phyloP scores from a whole-genome alignment of 2,888 invertebrate species.

The Eucriotettix oculatus region DNA sequence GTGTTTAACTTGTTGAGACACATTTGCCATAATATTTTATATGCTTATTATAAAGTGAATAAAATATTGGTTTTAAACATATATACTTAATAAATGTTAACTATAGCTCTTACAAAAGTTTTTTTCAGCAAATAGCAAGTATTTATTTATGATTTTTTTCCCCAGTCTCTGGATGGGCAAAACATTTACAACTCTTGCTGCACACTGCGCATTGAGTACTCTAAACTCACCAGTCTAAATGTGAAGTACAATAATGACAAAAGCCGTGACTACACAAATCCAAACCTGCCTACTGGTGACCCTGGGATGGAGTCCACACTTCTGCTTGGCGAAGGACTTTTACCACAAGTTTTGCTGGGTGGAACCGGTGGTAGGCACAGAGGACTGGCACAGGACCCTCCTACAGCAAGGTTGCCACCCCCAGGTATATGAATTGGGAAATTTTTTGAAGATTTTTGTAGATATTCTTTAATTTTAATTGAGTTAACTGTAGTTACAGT shows the following conservation, averaged over 20 bases:
- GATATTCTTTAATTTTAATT: no score
- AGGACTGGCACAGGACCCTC: conserved; percentile 7
- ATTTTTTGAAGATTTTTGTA: no score
- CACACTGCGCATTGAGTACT: conserved; percentile 97
- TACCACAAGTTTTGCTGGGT: conserved; percentile 32
- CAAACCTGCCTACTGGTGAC: conserved; percentile 90
- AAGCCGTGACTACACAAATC: conserved; percentile 97
- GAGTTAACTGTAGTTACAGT: no score
- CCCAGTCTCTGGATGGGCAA: conserved; percentile 86
- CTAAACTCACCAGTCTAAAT: conserved; percentile 93
- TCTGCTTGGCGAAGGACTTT: conserved; percentile 38
- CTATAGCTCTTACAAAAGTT: no score
- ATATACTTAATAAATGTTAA: no score
- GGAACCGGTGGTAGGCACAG: conserved; percentile 14
- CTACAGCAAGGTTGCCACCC: conserved; percentile 8
- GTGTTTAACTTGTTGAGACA: no score
- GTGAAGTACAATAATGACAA: conserved; percentile 99
- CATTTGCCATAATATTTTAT: no score
- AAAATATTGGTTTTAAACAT: no score
- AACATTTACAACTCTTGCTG: conserved; percentile 99
- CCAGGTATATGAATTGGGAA: conserved; percentile 5
- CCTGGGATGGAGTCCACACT: conserved; percentile 38
- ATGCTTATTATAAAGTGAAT: no score
- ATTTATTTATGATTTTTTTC: conserved; percentile 8
- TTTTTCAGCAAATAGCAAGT: no score